Evolutionary conservation across 2,888 invertebrate genomes (phyloP), one percentile per base, ranked within the genome.

Genomic region (Drosophila falleni): DNA sequence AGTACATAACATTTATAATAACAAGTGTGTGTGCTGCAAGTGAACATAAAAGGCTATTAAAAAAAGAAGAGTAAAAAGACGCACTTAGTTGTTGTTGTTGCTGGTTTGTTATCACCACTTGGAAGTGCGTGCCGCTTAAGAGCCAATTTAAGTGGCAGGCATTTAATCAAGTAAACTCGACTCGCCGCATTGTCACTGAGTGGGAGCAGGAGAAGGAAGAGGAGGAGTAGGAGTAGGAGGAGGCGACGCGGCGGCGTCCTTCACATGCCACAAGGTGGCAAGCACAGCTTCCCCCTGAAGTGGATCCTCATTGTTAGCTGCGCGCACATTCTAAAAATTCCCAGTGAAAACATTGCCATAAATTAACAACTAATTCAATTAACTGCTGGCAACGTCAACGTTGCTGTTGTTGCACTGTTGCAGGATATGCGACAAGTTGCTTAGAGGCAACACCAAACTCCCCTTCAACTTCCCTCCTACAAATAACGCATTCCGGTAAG

Each of bases 351-450:
- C 80, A 89, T 89, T 63, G 74, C 77, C 79, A 88, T 87, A 87
- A 89, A 87, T 87, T 87, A 88, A 75, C 77, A 86, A 86, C 86
- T 83, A 87, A 87, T 89, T 87, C 89, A 87, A 87, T 87, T 87
- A 89, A 89, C 80, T 78, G 73, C 62, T 60, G 78, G 69, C 78
- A 86, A 69, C 87, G 86, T 82, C 86, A 82, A 84, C 77, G 73
- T 31, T 16, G 56, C 56, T 29, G 19, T 53, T 60, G 54, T 55
- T 76, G 81, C 81, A 76, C 6, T 60, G 82, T 62, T 66, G 69
- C 65, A 81, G 80, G 81, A 70, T 70, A 81, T 81, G 76, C 73
- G 81, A 63, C 63, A 56, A 55, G 56, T 59, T 60, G 72, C 63
- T 50, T 80, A 74, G 58, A 50, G 64, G 64, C 51, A 23, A 23